Base-by-base conservation (phyloP, 64 coral and sea anemone genomes). In the Astreopora myriophthalma region DNA sequence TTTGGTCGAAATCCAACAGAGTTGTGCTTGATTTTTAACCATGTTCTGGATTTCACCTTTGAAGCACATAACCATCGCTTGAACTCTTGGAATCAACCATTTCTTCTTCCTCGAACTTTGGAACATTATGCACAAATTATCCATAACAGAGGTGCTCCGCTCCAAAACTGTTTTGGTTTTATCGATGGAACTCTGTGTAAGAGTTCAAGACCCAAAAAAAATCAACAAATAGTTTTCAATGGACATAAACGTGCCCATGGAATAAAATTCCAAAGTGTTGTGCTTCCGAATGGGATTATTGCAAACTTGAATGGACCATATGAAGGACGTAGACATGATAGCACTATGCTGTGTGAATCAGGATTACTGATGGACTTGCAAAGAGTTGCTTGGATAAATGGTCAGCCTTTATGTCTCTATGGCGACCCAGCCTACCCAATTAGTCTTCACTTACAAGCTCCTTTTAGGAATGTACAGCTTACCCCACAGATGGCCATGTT, bases 121-220 rank as follows among this genome's bases (percentile, higher is more conserved):
- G 69, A 76, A 0, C 67, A 33, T 9, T 92, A 92, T 77, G 81
- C 90, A 42, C 26, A 92, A 58, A 32, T 3, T 61, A 73, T 92
- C 19, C 34, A 76, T 8, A 11, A 25, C 13, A 34, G 35, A 20
- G 88, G 88, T 3, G 52, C 75, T 48, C 88, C 75, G 52, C 58
- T 90, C 4, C 26, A 40, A 44, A 88, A 88, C 30, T 88, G 86
- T 88, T 88, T 88, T 60, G 86, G 86, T 3, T 88, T 88, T 27
- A n/a, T 87, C 1, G 85, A 87, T 51, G 69, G 85, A 33, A 87
- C 69, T 52, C 3, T 87, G 40, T 24, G 69, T 8, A 44, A 73
- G n/a, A 74, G 74, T 23, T 34, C 84, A 10, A 35, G 86, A 48
- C n/a, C 86, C 71, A 74, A 73, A 8, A 49, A 75, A 1, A 71